phyloP scores from a whole-genome alignment of 2,113 vertebrate genomes.

The Cinclus mexicanus region DNA sequence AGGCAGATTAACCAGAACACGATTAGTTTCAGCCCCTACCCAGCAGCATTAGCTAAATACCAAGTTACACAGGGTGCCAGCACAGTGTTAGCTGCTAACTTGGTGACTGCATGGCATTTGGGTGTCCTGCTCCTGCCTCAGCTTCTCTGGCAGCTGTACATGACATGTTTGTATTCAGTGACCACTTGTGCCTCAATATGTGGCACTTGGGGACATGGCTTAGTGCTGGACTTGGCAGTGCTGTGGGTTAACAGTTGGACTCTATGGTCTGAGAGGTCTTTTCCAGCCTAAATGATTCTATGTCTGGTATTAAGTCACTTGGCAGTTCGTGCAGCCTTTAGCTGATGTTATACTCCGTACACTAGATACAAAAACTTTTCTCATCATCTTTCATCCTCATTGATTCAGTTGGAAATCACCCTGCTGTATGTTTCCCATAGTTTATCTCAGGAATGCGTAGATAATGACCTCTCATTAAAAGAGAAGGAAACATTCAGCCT shows the following conservation, averaged over 20 bases:
- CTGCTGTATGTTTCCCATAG: constrained; percentile 16
- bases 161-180: rapidly evolving
- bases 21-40: constrained; percentile 34
- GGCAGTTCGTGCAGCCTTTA: neutral
- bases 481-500: constrained; percentile 17
- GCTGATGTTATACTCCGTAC: neutral
- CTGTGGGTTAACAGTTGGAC: neutral
- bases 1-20: constrained; percentile 59
- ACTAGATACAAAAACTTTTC: neutral
- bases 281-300: neutral
- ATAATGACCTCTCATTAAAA: constrained; percentile 21
- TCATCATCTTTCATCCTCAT: neutral
- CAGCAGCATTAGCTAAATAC: constrained; percentile 31
- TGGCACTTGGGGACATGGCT: neutral
- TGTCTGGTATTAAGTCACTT: neutral
- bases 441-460: constrained; percentile 10
- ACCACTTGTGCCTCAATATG: neutral
- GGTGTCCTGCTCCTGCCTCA: neutral
- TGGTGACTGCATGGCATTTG: neutral
- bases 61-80: constrained; percentile 15
- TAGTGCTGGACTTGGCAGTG: neutral
- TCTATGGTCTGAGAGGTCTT: neutral
- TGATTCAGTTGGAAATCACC: constrained; percentile 7
- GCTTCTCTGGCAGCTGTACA: neutral
- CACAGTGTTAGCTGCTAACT: neutral